Conservation (phyloP, 2,797 vertebrate genomes). For the Melanotaenia trifasciata region DNA sequence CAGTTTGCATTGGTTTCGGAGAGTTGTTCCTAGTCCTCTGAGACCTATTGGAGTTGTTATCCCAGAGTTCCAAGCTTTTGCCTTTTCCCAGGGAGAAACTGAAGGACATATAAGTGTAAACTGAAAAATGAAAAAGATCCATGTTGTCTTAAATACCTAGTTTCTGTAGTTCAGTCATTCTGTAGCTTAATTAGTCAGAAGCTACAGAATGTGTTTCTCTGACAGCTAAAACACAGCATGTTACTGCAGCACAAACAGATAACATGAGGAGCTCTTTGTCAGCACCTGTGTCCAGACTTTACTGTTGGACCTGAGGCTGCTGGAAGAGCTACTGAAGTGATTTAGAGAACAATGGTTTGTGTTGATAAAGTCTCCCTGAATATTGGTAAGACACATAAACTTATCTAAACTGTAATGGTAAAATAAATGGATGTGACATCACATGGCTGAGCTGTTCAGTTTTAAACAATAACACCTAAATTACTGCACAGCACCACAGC, state of each 20-base stretch:
- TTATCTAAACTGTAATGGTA: background rate
- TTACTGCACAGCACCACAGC: too few species aligned
- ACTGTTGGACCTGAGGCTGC: constrained; percentile 12
- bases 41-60: constrained; percentile 65
- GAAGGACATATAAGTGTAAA: constrained; percentile 28
- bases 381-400: background rate
- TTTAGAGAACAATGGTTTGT: background rate
- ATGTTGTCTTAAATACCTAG: constrained; percentile 13
- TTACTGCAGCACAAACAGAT: background rate
- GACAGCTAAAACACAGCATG: background rate
- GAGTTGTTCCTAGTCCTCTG: constrained; percentile 54
- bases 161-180: constrained; percentile 6
- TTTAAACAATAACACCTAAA: background rate
- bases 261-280: constrained; percentile 1
- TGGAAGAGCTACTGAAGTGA: constrained; percentile 3
- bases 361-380: constrained; percentile 6
- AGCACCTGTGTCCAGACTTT: constrained; percentile 28
- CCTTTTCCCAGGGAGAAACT: constrained; percentile 45
- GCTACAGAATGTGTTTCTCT: background rate
- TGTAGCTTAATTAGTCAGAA: constrained; percentile 13
- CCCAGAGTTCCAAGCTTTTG: constrained; percentile 62
- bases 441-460: background rate
- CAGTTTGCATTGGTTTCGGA: constrained; percentile 61
- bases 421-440: background rate
- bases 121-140: constrained; percentile 18